Base-by-base conservation (phyloP, 2,888 invertebrate genomes). In the Resseliella maxima region DNA sequence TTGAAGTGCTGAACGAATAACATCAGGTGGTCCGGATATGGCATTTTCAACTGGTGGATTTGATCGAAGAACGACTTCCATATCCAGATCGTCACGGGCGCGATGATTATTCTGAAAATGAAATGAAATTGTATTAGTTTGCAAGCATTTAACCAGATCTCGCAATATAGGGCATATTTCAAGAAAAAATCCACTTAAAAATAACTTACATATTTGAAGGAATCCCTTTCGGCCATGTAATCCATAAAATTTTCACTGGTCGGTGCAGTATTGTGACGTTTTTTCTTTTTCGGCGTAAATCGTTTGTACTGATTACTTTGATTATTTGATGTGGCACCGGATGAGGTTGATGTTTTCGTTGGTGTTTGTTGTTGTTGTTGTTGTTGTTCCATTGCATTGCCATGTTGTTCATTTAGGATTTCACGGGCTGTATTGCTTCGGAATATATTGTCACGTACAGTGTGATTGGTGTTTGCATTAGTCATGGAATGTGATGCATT, bases 231-330 rank as follows among this genome's bases (percentile, higher is more conserved):
- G 0, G 90, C 90, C 87, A 93, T 93, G 88, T 93, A 90, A 15
- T 93, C 94, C 92, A 92, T 93, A 0, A 93, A 92, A 87, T 93
- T 93, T n/a, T 94, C 91, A 89, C 94, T 95, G 92, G 95, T 94
- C 0, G 95, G 95, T n/a, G 97, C 96, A 0, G 97, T 98, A 89
- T 97, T 95, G 90, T 97, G 97, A 86, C 97, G 92, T 86, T 97
- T 92, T 90, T 96, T 97, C 89, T 96, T 96, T 88, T 94, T 94
- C 0, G 96, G 96, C 54, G 96, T 94, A 87, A 94, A 93, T 86
- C 96, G 93, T 88, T 94, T 91, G 88, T 93, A 94, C 88, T 93
- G 90, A 18, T 93, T 93, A 41, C 36, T 38, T 83, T 83, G 83
- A 83, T 83, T 41, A 85, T 50, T 85, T 31, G 72, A 31, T 0